Evolutionary conservation across 2,888 invertebrate genomes (phyloP).

Genomic region (Nysson spinosus): DNA sequence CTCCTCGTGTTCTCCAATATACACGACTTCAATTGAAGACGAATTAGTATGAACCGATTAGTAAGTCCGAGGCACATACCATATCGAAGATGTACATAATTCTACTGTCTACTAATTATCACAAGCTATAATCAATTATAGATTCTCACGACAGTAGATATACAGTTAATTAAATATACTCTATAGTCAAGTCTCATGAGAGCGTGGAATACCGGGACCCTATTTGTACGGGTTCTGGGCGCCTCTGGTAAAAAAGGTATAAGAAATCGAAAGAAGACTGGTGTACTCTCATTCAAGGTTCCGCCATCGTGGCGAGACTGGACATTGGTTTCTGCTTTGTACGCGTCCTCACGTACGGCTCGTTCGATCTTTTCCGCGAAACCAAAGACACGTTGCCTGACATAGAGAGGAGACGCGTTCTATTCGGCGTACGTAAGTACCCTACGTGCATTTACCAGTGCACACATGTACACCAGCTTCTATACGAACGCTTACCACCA

Average conservation of each 20-base stretch:
- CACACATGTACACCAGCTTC: conserved; percentile 10
- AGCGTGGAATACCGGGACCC: no score
- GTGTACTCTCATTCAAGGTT: conserved; percentile 49
- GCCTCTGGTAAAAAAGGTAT: conserved; percentile 1
- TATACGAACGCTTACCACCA: conserved; percentile 24
- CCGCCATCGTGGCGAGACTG: conserved; percentile 12
- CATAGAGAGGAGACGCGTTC: conserved; percentile 59
- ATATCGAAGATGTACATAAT: no score
- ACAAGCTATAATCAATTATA: no score
- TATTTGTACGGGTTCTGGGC: no score
- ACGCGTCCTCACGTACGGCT: conserved; percentile 72
- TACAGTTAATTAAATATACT: no score
- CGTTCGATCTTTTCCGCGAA: conserved; percentile 74
- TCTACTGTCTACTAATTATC: no score
- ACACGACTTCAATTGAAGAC: no score
- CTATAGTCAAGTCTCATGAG: no score
- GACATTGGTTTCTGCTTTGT: conserved; percentile 52
- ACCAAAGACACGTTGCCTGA: conserved; percentile 65
- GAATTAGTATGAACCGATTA: no score
- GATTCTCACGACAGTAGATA: no score
- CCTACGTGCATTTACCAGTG: conserved; percentile 45
- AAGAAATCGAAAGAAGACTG: conserved; percentile 31
- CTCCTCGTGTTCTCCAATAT: not conserved
- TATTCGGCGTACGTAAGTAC: conserved; percentile 65
- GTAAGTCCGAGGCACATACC: no score